These are phyloP conservation scores for Orientallactaga bullata DNA, from an alignment of 2,113 vertebrate species.

Conservation along the genomic window DNA sequence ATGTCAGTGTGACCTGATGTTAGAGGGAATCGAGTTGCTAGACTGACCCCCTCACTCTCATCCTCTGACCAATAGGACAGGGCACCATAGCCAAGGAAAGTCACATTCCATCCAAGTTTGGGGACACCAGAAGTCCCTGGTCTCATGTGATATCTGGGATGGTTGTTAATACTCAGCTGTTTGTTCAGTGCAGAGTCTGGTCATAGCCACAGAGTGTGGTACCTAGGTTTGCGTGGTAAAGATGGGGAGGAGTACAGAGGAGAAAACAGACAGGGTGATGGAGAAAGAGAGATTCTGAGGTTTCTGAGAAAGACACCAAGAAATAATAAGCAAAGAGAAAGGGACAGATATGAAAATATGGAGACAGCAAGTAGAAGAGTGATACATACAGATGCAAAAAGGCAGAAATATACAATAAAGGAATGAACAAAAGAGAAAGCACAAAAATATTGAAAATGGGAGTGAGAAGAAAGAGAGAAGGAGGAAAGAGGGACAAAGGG, in stretches of 20 bases:
- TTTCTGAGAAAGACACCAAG: not conserved
- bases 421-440: not conserved
- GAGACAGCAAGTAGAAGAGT: not conserved
- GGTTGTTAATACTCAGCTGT: not conserved
- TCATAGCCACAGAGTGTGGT: not conserved
- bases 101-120: not conserved
- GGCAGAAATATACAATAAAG: not conserved
- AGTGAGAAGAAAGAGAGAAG: not conserved
- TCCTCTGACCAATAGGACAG: not conserved
- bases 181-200: not conserved
- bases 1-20: slow-evolving; percentile 67
- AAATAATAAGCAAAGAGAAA: not conserved
- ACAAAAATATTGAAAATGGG: not conserved
- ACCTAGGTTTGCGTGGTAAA: rapidly evolving
- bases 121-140: not conserved
- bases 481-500: rapidly evolving
- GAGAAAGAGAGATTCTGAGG: not conserved
- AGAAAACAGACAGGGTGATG: not conserved
- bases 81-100: not conserved
- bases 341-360: not conserved
- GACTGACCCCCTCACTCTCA: not conserved
- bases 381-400: rapidly evolving
- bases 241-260: not conserved
- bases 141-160: not conserved
- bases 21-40: not conserved